Conservation (phyloP, 2,888 invertebrate genomes). For the Polymixis flavicincta region DNA sequence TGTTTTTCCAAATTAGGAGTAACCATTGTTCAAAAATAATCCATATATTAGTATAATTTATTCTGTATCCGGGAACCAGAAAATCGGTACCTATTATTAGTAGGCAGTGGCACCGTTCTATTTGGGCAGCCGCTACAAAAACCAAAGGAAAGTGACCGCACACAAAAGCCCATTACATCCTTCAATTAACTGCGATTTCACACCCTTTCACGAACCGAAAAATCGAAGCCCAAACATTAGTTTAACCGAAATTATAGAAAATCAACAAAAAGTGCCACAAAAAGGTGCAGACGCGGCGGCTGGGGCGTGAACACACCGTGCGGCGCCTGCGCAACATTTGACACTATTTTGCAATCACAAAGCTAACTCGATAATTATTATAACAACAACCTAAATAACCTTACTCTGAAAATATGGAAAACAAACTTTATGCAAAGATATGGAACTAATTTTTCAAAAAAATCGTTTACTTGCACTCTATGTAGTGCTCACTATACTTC, state of each 20-base stretch:
- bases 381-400: background rate
- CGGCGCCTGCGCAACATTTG: conserved; percentile 72
- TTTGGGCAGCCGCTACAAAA: conserved; percentile 69
- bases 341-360: conserved; percentile 7
- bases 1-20: conserved; percentile 68
- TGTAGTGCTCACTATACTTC: background rate
- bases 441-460: too few species aligned
- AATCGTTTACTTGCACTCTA: too few species aligned
- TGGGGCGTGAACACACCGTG: conserved; percentile 72
- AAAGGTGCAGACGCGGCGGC: conserved; percentile 80
- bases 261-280: conserved; percentile 86
- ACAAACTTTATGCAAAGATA: too few species aligned
- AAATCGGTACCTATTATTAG: conserved; percentile 62
- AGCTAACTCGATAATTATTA: background rate
- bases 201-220: conserved; percentile 90
- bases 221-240: conserved; percentile 91
- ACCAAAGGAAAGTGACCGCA: conserved; percentile 84
- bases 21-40: conserved; percentile 66
- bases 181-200: conserved; percentile 90
- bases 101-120: conserved; percentile 57
- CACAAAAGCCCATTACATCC: conserved; percentile 88
- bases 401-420: background rate
- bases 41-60: conserved; percentile 62
- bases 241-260: conserved; percentile 89
- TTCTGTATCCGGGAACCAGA: conserved; percentile 58